Base-by-base conservation (phyloP, 2,797 vertebrate species). In the Euphonia xanthogaster region DNA sequence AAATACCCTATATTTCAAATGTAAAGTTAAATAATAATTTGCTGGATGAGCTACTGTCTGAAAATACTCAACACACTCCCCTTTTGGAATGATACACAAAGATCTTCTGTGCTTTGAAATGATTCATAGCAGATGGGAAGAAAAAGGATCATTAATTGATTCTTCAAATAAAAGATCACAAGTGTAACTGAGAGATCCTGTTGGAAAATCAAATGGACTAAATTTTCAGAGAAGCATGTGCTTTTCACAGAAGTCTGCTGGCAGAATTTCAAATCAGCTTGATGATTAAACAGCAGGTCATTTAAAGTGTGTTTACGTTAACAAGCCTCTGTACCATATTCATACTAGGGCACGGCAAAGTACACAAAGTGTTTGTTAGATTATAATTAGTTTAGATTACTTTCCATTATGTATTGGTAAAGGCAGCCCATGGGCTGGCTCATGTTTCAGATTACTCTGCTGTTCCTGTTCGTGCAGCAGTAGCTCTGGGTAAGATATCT, bases 311-410 rank as follows among this genome's bases (percentile, higher is more conserved):
- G 53, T 94, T 92, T 95, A 55, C 4, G 0, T 82, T 94, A 87
- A 82, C 84, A 94, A 40, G 60, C 53, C 67, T 95, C 71, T 67
- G n/a, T 89, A 89, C 89, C 45, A 39, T 85, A 54, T 48, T 94
- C 67, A 20, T 76, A 70, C 48, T 74, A 63, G 81, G 84, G 87
- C 86, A 89, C 91, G 75, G 72, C 87, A 74, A 23, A 53, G 74
- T 74, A 76, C 89, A 94, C 53, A 87, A 89, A 91, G 72, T 24
- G 22, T 57, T 89, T 50, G 27, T 93, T 95, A 67, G 78, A 73
- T 91, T 91, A 70, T 85, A 89, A 93, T 94, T 90, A 93, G 80
- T 86, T 92, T 78, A 78, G 90, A 75, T 95, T 88, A 58, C 62
- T 96, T 96, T 95, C 92, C 94, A 90, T 93, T 93, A 79, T 92